Evolutionary conservation across 2,888 invertebrate genomes (phyloP).

Genomic region (Drosophila vallismaia): DNA sequence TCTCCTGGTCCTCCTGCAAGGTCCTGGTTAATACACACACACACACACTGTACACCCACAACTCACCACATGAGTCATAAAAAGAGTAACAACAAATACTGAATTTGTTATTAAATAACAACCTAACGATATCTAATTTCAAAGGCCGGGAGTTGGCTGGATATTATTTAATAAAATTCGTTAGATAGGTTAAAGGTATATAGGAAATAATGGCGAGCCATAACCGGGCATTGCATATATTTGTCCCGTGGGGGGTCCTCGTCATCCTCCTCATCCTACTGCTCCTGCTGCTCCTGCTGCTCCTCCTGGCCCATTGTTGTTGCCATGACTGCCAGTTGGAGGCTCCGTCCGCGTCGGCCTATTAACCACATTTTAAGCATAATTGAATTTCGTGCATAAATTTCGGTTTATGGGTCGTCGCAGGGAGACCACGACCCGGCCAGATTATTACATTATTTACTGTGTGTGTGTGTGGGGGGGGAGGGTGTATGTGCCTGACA

Average conservation of each 20-base stretch:
- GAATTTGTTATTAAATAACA: conserved; percentile 74
- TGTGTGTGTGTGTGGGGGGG: conserved; percentile 41
- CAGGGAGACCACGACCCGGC: conserved; percentile 70
- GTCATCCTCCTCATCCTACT: no score
- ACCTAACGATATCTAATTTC: conserved; percentile 73
- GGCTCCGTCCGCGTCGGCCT: conserved; percentile 61
- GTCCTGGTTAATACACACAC: conserved; percentile 1
- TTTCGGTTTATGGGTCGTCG: conserved; percentile 74
- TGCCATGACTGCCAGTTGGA: conserved; percentile 43
- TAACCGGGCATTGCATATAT: conserved; percentile 42
- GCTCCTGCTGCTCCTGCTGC: no score
- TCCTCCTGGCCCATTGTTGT: conserved; percentile 39
- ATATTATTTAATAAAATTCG: conserved; percentile 59
- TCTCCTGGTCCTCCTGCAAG: conserved; percentile 6
- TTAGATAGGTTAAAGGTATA: conserved; percentile 20
- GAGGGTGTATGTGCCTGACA: conserved; percentile 1
- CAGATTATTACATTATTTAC: conserved; percentile 79
- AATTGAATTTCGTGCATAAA: conserved; percentile 78
- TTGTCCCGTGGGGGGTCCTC: conserved; percentile 40
- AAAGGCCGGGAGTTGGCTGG: conserved; percentile 31
- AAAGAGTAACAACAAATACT: conserved; percentile 51
- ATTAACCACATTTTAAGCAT: conserved; percentile 79
- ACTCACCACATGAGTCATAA: conserved; percentile 43
- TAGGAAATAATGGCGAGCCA: conserved; percentile 15
- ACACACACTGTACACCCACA: background rate